Evolutionary conservation across 2,797 vertebrate genomes (phyloP).

Genomic region (Liparis tanakae): DNA sequence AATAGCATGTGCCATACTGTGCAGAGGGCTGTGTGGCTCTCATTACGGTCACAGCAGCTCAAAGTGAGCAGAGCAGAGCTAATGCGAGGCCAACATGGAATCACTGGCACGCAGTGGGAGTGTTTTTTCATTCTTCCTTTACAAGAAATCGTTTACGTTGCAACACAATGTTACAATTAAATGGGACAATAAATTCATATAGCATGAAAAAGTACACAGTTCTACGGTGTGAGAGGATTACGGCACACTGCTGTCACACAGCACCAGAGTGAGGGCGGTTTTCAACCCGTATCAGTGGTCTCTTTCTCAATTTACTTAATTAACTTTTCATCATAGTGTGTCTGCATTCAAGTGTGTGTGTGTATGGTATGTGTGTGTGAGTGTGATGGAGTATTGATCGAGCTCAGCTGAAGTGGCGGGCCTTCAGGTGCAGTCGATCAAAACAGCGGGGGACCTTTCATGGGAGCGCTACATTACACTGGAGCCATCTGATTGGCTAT

Average conservation of each 20-base stretch:
- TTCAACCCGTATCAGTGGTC: slow-evolving; percentile 30
- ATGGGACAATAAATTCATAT: slow-evolving; percentile 13
- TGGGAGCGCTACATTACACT: slow-evolving; percentile 62
- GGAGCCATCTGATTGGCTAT: slow-evolving; percentile 79
- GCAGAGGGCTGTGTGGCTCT: slow-evolving; percentile 63
- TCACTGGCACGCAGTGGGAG: slow-evolving; percentile 54
- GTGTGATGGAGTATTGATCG: slow-evolving; percentile 79
- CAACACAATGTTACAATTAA: slow-evolving; percentile 15
- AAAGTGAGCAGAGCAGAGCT: slow-evolving; percentile 52
- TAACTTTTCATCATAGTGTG: slow-evolving; percentile 53
- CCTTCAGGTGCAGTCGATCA: slow-evolving; percentile 81
- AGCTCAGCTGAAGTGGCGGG: slow-evolving; percentile 65
- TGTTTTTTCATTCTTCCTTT: slow-evolving; percentile 26
- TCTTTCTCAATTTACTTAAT: slow-evolving; percentile 70
- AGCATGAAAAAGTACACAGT: not conserved
- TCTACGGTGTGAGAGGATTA: slow-evolving; percentile 27
- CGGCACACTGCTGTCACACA: slow-evolving; percentile 18
- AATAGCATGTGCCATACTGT: slow-evolving; percentile 59
- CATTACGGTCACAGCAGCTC: slow-evolving; percentile 59
- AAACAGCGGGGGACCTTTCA: slow-evolving; percentile 79
- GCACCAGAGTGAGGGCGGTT: slow-evolving; percentile 44
- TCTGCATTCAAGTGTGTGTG: slow-evolving; percentile 28
- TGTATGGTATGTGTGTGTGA: slow-evolving; percentile 18
- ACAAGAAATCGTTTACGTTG: slow-evolving; percentile 32
- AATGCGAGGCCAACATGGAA: slow-evolving; percentile 53